Conservation (phyloP, 1,140 invertebrate genomes). For the Semibalanus balanoides region DNA sequence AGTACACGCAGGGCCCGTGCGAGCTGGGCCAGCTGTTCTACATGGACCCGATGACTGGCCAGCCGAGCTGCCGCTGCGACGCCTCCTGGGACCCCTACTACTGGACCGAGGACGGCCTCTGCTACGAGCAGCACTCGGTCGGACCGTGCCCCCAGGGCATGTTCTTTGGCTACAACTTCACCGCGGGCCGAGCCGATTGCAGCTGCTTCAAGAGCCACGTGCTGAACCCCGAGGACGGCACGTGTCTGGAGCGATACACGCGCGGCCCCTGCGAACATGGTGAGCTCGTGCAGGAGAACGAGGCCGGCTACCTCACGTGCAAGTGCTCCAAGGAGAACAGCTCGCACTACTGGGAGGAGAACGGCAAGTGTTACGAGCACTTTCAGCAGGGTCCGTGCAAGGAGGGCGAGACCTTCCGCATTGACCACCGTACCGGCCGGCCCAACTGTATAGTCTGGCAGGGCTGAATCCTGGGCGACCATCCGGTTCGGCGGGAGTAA, state of each 20-base stretch:
- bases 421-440: constrained; percentile 15
- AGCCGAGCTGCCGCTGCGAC: constrained; percentile 23
- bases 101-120: constrained; percentile 20
- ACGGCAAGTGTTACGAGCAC: constrained; percentile 23
- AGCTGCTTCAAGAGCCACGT: constrained; percentile 26
- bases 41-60: constrained; percentile 22
- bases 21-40: constrained; percentile 24
- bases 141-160: constrained; percentile 24
- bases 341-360: constrained; percentile 20
- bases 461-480: too few relatives aligned
- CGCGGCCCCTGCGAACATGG: constrained; percentile 22
- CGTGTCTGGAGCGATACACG: constrained; percentile 23
- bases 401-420: constrained; percentile 21
- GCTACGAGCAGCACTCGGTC: constrained; percentile 25
- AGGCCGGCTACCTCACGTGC: constrained; percentile 18
- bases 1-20: constrained; percentile 25
- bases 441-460: constrained; percentile 22
- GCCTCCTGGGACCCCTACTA: constrained; percentile 24
- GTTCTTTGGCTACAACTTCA: constrained; percentile 25
- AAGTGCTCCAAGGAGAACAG: constrained; percentile 19
- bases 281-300: constrained; percentile 20
- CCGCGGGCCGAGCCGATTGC: constrained; percentile 22
- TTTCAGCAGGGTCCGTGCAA: constrained; percentile 24
- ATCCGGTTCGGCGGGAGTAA: too few relatives aligned
- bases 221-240: constrained; percentile 20